These are phyloP conservation scores for Pristionchus japonicus DNA, from an alignment of 2,888 invertebrate species.

Conservation along the genomic window DNA sequence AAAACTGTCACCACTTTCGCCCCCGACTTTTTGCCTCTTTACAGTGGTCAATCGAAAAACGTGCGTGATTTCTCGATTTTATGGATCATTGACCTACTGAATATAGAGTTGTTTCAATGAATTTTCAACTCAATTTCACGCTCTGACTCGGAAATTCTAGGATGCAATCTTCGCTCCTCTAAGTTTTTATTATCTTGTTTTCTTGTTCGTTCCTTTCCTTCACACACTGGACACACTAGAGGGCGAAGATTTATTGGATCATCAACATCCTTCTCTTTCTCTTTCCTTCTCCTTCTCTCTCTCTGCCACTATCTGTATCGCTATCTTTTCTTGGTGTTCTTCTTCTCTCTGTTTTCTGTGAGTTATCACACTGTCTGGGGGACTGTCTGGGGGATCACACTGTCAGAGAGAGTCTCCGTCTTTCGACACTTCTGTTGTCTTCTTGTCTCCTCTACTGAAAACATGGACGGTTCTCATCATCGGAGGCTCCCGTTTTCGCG, in stretches of 20 bases:
- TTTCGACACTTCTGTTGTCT: not conserved
- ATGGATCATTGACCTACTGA: not conserved
- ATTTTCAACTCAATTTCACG: too few relatives aligned
- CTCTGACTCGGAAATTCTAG: not conserved
- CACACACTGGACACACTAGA: not conserved
- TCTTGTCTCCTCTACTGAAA: not conserved
- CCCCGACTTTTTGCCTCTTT: slow-evolving; percentile 14
- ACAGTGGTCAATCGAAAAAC: slow-evolving; percentile 8
- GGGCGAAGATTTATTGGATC: slow-evolving; percentile 8
- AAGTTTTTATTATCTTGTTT: not conserved
- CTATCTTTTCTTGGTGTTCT: not conserved
- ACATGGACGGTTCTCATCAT: not conserved
- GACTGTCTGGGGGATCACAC: too few relatives aligned
- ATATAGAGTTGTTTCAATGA: too few relatives aligned
- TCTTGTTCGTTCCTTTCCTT: too few relatives aligned
- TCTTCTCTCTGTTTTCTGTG: not conserved
- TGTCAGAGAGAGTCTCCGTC: not conserved
- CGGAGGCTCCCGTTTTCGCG: not conserved
- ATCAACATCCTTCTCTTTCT: not conserved
- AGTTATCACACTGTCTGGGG: too few relatives aligned
- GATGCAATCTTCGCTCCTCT: not conserved
- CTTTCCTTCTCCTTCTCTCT: not conserved
- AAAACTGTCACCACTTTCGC: too few relatives aligned
- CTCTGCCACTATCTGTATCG: not conserved
- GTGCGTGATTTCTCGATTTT: not conserved